A percentile compares a stretch with the other conserved stretches of the same genome.
phyloP scores from a whole-genome alignment of 2,888 invertebrate genomes.

The Abrostola triplasia region DNA sequence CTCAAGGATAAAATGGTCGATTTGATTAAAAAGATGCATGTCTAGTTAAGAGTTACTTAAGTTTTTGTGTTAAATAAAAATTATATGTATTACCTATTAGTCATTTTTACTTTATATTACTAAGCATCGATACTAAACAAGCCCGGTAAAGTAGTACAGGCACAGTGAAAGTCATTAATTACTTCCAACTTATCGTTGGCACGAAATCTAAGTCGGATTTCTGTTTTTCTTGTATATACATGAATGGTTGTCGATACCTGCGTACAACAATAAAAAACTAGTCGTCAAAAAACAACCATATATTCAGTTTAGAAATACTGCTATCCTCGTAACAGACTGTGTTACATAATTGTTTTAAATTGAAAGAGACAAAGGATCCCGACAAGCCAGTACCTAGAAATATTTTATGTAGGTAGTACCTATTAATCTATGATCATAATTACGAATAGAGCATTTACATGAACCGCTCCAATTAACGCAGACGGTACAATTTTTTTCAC shows the following conservation, averaged over 20 bases:
- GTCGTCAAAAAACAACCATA: no score
- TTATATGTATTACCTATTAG: constrained; percentile 2
- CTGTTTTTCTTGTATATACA: constrained; percentile 30
- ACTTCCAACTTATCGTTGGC: constrained; percentile 39
- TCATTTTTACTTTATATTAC: constrained; percentile 19
- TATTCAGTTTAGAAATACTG: no score
- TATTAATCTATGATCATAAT: constrained; percentile 46
- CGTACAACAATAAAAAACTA: background rate
- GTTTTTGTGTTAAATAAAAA: background rate
- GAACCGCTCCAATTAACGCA: constrained; percentile 60
- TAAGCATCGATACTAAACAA: constrained; percentile 29
- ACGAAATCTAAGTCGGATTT: constrained; percentile 44
- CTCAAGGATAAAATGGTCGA: constrained; percentile 48
- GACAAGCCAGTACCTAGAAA: no score
- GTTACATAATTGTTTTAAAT: no score
- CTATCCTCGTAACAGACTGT: no score
- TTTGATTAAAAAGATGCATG: constrained; percentile 31
- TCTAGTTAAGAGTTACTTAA: background rate
- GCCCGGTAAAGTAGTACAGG: constrained; percentile 34
- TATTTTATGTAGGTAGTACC: background rate
- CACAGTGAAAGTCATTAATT: constrained; percentile 52
- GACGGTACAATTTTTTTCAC: constrained; percentile 51
- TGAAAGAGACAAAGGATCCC: no score
- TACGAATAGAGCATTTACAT: constrained; percentile 49
- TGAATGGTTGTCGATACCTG: background rate